These are phyloP conservation scores for Cherax destructor DNA, from an alignment of 1,140 invertebrate species.

Conservation along the genomic window DNA sequence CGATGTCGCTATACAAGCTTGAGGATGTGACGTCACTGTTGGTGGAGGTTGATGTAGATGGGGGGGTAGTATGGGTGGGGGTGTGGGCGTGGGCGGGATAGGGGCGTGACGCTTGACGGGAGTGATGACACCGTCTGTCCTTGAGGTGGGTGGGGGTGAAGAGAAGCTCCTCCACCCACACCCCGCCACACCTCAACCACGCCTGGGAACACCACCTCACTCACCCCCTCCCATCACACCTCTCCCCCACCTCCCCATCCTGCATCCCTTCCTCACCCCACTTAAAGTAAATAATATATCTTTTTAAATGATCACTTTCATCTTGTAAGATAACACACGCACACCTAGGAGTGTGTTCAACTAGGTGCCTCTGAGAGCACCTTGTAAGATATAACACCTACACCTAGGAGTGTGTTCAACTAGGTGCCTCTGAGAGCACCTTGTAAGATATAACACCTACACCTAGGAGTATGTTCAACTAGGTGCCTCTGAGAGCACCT, in stretches of 20 bases:
- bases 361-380: no score
- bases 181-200: not conserved
- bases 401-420: no score
- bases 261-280: not conserved
- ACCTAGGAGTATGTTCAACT: no score
- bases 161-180: not conserved
- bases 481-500: no score
- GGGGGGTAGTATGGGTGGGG: not conserved
- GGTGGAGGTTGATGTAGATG: not conserved
- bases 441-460: no score
- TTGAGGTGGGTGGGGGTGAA: slow-evolving; percentile 16
- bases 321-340: no score
- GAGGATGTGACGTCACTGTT: no score
- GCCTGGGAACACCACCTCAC: slow-evolving; percentile 11
- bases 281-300: not conserved
- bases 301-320: no score
- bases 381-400: no score
- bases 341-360: no score
- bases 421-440: no score
- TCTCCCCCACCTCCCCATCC: not conserved
- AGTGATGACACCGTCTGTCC: slow-evolving; percentile 28
- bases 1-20: no score
- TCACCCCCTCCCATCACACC: not conserved
- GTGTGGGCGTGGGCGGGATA: slow-evolving; percentile 7
- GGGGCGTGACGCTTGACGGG: slow-evolving; percentile 19